Evolutionary conservation across 1,140 invertebrate genomes (phyloP).

Genomic region (Drosophila rhopaloa): DNA sequence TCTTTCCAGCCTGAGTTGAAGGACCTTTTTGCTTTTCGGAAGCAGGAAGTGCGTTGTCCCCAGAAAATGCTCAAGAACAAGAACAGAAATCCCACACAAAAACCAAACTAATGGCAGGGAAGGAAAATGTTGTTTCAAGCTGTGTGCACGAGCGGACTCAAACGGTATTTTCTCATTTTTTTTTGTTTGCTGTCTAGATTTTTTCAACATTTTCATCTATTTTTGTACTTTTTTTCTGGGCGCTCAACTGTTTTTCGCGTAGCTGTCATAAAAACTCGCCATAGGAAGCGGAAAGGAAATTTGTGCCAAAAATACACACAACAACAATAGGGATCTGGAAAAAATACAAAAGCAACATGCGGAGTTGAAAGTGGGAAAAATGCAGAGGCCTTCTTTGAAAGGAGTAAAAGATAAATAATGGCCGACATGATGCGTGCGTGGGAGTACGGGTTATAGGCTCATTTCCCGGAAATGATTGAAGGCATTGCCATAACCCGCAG

Average conservation of each 20-base stretch:
- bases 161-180: slow-evolving; percentile 71
- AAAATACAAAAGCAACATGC: slow-evolving; percentile 35
- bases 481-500: slow-evolving; percentile 63
- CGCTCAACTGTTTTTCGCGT: slow-evolving; percentile 46
- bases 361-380: slow-evolving; percentile 45
- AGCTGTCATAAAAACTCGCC: slow-evolving; percentile 80
- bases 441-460: slow-evolving; percentile 24
- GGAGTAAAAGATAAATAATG: slow-evolving; percentile 80
- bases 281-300: slow-evolving; percentile 67
- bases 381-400: slow-evolving; percentile 54
- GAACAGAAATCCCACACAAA: slow-evolving; percentile 32
- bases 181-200: slow-evolving; percentile 22
- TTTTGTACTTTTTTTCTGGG: not conserved
- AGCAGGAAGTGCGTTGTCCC: slow-evolving; percentile 58
- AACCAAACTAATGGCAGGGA: slow-evolving; percentile 75
- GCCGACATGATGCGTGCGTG: slow-evolving; percentile 64
- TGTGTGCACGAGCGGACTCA: slow-evolving; percentile 77
- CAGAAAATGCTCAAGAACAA: slow-evolving; percentile 51
- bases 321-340: slow-evolving; percentile 28
- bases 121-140: slow-evolving; percentile 80
- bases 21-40: slow-evolving; percentile 11
- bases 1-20: slow-evolving; percentile 13
- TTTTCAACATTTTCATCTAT: slow-evolving; percentile 10
- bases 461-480: slow-evolving; percentile 60
- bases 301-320: slow-evolving; percentile 60